Evolutionary conservation across 1,140 invertebrate genomes (phyloP).

Genomic region (Trichonephila inaurata): DNA sequence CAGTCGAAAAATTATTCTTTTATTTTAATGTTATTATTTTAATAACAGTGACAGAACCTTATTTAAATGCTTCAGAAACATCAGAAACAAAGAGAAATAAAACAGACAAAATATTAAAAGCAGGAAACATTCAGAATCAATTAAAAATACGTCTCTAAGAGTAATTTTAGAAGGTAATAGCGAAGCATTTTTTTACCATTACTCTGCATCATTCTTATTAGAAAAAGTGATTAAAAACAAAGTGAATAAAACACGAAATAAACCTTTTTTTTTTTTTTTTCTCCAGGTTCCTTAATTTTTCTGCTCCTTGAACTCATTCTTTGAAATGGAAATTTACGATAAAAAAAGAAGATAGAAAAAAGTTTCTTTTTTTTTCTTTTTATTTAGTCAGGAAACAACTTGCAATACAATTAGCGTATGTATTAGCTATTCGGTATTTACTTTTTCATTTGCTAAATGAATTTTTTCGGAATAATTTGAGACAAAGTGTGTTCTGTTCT

Average conservation of each 20-base stretch:
- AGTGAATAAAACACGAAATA: background rate
- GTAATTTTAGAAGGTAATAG: constrained; percentile 16
- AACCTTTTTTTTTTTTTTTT: background rate
- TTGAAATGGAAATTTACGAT: constrained; percentile 1
- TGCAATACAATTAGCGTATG: constrained; percentile 14
- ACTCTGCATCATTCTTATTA: background rate
- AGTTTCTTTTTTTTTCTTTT: background rate
- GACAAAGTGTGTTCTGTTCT: too few relatives aligned
- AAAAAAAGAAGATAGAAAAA: background rate
- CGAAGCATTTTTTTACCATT: background rate
- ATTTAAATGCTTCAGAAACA: background rate
- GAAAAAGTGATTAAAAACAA: constrained; percentile 19
- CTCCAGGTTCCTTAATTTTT: background rate
- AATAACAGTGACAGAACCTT: background rate
- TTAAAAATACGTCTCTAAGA: background rate
- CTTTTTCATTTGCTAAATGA: background rate
- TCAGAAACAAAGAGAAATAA: background rate
- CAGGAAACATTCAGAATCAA: background rate
- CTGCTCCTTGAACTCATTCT: background rate
- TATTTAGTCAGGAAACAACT: background rate
- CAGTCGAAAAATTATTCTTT: background rate
- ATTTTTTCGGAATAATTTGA: background rate
- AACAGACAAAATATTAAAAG: background rate
- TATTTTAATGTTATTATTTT: background rate
- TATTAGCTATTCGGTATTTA: background rate